Evolutionary conservation across 2,888 invertebrate species (phyloP), one percentile per base, ranked within the genome.

Genomic region (Hymenopus coronatus): DNA sequence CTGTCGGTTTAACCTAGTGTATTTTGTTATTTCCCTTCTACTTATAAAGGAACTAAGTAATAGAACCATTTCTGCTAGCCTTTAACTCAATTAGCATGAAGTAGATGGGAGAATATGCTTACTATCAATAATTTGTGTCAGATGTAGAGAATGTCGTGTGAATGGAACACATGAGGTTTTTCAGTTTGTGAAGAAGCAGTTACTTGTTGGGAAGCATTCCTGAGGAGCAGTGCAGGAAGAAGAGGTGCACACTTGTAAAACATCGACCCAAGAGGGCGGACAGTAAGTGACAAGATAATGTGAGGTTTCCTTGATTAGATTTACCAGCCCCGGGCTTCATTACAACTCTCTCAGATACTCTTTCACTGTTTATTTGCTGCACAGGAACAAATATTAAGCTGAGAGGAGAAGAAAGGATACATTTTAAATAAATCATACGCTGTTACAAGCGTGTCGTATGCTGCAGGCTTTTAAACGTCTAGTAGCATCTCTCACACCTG

Each of bases 261-360:
- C 54, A 70, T 20, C 54, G 54, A 70, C 54, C 25, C 54, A 70
- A 70, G 54, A 70, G 54, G 54, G 20, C 86, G 33, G 89, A 84
- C 86, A 28, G 89, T 89, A 89, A 89, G 89, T 83, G 89, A 89
- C 86, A 86, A 28, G 89, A 82, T 89, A 89, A 89, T 89, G 14
- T 20, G 20, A 82, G 89, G 86, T 85, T 86, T 54, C 83, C 82
- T 82, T 89, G 89, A 89, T 89, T 86, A 89, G 89, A 86, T 89
- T 86, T 54, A 89, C 89, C 15, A 84, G 25, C 86, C 28, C 70
- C 28, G 3, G 86, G 86, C 81, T 12, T 30, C 86, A 86, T 86
- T 86, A 86, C 85, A 46, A 54, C 54, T 15, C 27, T 70, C 54
- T 70, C 54, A 70, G 54, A 70, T 70, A 3, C 54, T 70, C 54